Percentiles rank a stretch among this genome's conserved stretches.
Evolutionary conservation across 2,797 vertebrate species (phyloP).

Genomic region (Enteromius fasciolatus): DNA sequence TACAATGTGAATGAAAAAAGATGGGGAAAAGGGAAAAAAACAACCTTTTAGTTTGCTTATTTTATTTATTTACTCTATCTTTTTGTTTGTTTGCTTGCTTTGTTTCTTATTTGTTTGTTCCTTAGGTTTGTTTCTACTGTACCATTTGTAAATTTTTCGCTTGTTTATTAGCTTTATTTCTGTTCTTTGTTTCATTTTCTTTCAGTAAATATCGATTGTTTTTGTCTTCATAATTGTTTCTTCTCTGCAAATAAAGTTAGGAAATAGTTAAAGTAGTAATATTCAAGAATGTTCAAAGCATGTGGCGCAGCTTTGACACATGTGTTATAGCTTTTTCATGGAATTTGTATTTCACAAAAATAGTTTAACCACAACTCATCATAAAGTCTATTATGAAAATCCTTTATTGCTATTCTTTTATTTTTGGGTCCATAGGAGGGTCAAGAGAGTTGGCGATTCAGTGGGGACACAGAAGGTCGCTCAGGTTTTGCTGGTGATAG

Average conservation of each 20-base stretch:
- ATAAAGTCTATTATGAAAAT: constrained; percentile 15
- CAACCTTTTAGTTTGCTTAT: not conserved
- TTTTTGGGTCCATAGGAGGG: constrained; percentile 5
- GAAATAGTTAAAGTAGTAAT: not conserved
- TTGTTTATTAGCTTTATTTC: not conserved
- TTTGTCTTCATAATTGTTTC: not conserved
- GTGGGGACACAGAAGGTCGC: constrained; percentile 32
- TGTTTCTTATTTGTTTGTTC: not conserved
- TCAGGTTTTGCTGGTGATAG: constrained; percentile 45
- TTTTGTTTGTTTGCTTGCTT: not conserved
- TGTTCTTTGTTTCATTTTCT: not conserved
- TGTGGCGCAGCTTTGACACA: not conserved
- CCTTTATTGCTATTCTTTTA: constrained; percentile 7
- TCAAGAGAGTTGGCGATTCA: not conserved
- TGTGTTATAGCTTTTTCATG: not conserved
- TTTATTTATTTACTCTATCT: not conserved
- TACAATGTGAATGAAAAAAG: not conserved
- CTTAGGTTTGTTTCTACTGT: not conserved
- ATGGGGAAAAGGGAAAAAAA: not conserved
- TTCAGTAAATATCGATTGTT: not conserved
- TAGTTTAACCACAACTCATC: not conserved
- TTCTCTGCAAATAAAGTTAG: not conserved
- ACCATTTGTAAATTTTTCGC: too few relatives aligned
- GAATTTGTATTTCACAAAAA: not conserved
- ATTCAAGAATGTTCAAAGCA: not conserved